Percentiles rank a stretch among this genome's conserved stretches.
These are phyloP conservation scores for Campaea margaritaria DNA, from an alignment of 2,888 invertebrate genomes.

Conservation along the genomic window DNA sequence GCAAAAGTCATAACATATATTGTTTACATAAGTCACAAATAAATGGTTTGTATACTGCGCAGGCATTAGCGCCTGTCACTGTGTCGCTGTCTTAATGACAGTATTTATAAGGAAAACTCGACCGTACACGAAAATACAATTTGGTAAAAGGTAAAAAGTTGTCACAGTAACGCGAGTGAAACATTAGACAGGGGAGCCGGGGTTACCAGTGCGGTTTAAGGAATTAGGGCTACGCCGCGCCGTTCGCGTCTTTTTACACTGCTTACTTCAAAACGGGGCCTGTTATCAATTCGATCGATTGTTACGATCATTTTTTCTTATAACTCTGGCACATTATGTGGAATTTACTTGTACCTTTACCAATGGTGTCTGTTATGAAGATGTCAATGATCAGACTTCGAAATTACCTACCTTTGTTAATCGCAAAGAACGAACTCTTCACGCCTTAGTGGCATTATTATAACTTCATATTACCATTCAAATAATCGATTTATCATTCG, in stretches of 20 bases:
- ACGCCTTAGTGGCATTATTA: no score
- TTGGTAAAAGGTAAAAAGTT: conserved; percentile 81
- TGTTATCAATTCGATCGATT: no score
- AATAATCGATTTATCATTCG: no score
- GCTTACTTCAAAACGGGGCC: no score
- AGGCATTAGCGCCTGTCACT: conserved; percentile 81
- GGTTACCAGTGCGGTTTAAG: conserved; percentile 26
- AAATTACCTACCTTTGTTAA: no score
- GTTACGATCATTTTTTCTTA: no score
- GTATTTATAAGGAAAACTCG: conserved; percentile 85
- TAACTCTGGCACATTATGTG: no score
- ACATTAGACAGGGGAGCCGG: conserved; percentile 72
- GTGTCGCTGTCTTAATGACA: conserved; percentile 81
- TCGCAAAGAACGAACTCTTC: no score
- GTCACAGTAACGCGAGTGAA: conserved; percentile 81
- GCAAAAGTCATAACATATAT: conserved; percentile 63
- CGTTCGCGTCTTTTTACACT: neutral
- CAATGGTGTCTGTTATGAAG: no score
- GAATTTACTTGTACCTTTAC: no score
- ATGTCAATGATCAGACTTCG: no score
- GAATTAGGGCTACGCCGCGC: conserved; percentile 5
- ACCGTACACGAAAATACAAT: conserved; percentile 84
- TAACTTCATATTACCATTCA: no score
- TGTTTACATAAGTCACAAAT: conserved; percentile 74
- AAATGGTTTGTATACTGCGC: conserved; percentile 73